These are phyloP conservation scores for Oreochromis mossambicus DNA, from an alignment of 2,797 vertebrate genomes.

Conservation along the genomic window DNA sequence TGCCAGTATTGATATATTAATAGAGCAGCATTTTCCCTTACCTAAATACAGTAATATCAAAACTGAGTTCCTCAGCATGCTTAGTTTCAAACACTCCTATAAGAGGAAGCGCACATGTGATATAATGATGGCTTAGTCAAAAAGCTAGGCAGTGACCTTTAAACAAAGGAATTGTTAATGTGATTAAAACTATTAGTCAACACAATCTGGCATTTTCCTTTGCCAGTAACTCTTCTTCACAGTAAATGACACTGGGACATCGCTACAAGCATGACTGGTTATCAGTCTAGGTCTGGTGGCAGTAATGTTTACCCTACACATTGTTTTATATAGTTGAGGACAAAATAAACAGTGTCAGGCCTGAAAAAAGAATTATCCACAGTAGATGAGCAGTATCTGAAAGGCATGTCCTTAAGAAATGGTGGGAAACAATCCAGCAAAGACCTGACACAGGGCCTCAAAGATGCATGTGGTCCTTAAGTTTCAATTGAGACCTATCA, in stretches of 20 bases:
- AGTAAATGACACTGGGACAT: neutral
- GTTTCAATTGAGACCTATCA: neutral
- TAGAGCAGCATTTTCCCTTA: neutral
- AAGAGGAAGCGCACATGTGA: neutral
- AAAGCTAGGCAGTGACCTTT: neutral
- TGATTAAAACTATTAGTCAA: neutral
- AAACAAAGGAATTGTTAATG: neutral
- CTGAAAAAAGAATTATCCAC: neutral
- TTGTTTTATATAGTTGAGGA: neutral
- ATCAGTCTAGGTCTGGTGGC: neutral
- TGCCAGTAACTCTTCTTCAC: neutral
- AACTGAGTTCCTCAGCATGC: slow-evolving; percentile 13
- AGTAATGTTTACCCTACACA: neutral
- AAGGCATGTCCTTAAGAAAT: neutral
- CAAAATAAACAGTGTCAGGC: neutral
- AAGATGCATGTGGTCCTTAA: neutral
- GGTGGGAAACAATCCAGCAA: neutral
- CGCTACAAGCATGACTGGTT: neutral
- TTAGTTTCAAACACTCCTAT: neutral
- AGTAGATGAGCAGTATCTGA: neutral
- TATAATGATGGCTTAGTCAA: neutral
- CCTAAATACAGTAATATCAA: neutral
- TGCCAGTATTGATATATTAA: neutral
- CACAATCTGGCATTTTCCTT: neutral
- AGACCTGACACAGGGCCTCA: neutral